Conservation (phyloP, 1,140 invertebrate genomes). For the Aphis gossypii region DNA sequence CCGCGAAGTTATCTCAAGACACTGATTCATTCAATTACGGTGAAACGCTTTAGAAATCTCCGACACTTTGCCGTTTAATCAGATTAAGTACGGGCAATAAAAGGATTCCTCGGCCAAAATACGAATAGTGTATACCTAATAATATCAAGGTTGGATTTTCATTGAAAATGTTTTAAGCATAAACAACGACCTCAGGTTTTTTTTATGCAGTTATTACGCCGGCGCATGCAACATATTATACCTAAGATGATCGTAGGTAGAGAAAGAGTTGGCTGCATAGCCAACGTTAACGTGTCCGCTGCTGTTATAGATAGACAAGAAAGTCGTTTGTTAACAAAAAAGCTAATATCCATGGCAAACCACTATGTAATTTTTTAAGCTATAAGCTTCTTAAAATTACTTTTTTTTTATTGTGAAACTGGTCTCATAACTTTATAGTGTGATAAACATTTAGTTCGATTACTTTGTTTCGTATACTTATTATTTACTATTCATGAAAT, state of each 20-base stretch:
- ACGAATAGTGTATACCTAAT: not conserved
- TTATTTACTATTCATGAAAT: not conserved
- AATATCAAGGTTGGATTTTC: not conserved
- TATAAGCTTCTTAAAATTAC: constrained; percentile 19
- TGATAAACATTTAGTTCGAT: not conserved
- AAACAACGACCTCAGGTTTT: not conserved
- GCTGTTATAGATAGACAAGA: not conserved
- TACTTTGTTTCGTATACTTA: not conserved
- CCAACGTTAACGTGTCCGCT: not conserved
- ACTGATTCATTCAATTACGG: constrained; percentile 29
- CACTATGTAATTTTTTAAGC: constrained; percentile 12
- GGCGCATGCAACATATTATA: not conserved
- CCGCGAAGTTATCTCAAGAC: not conserved
- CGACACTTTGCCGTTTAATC: constrained; percentile 30
- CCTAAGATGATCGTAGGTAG: not conserved
- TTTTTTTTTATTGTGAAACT: constrained; percentile 21
- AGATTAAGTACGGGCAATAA: not conserved
- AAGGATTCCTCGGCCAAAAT: not conserved
- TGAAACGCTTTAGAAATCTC: constrained; percentile 33
- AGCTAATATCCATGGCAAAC: constrained; percentile 38
- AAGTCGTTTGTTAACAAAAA: constrained; percentile 31
- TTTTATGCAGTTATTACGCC: not conserved
- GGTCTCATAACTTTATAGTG: not conserved
- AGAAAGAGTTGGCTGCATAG: too few relatives aligned
- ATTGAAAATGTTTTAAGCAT: not conserved